Base-by-base conservation (phyloP, 2,113 vertebrate species). In the Origma solitaria region DNA sequence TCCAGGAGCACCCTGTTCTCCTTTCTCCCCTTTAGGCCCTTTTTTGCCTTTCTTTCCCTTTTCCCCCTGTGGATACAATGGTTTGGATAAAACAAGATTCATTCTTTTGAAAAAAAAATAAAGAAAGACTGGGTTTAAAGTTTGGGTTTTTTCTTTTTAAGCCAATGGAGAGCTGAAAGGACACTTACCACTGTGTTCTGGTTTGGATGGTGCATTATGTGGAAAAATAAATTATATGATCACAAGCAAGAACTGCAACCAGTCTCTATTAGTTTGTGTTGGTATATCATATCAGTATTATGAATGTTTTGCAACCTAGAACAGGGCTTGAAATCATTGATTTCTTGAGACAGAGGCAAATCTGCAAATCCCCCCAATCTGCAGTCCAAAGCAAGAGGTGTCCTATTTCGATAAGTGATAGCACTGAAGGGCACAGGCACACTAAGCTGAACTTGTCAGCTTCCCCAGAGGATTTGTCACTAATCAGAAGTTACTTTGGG, bases 21-120 rank as follows among this genome's bases (percentile, higher is more conserved):
- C 99, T 99, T 99, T 99, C 98, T 99, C 99, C 98, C 99, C 99
- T 99, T 99, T 99, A 98, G 99, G 99, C 98, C 99, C 99, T 98
- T 99, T 99, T 99, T 99, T 99, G 98, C 99, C 99, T 98, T 99
- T 99, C 98, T 99, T 99, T 99, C 99, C 99, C 99, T 99, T 99
- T 99, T 99, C 99, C 99, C 99, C 99, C 99, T 99, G 99, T 98
- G 99, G 96, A 99, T 98, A 99, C 98, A 99, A 99, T 42, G 97
- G 98, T 98, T 99, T 98, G 98, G 97, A 99, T 98, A 99, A 97
- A 98, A 98, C 98, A 98, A 73, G 83, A 96, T 98, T 98, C 95
- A 98, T 97, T 97, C 82, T 73, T 94, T 94, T 72, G 51, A 47
- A 44, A 91, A 82, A 95, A 88, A 70, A 73, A 51, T 11, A 77